Evolutionary conservation across 2,113 vertebrate species (phyloP), one percentile per base, ranked within the genome.

Genomic region (Pelmatolapia mariae): DNA sequence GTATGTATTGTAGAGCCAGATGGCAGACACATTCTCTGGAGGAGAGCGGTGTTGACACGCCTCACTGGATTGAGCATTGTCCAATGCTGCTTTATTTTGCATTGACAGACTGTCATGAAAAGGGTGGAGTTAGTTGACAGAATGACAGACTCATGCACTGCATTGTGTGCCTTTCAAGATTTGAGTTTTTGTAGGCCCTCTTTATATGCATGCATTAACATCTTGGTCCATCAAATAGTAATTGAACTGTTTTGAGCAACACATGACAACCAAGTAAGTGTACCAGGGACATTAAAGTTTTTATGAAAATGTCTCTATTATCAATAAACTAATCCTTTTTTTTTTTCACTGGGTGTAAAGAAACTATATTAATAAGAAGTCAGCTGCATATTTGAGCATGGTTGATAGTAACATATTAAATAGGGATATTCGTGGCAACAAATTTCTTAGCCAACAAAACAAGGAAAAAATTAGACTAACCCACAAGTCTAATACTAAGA

Each of bases 41-140:
- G 54, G 89, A 73, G 31, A 90, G 83, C 36, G 38, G 66, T 81
- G 68, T 66, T 78, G 89, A 81, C 89, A 85, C 8, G 86, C 79
- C 81, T 89, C 78, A 11, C 40, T 79, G 73, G 54, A 86, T 68
- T 82, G 45, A 88, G 82, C 40, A 84, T 15, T 47, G 12, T 61
- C 76, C 29, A 87, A 53, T 11, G 82, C 61, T 84, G 81, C 80
- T 91, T 36, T 36, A 68, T 86, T 89, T 86, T 54, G 38, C 90
- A 89, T 10, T 88, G 84, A 91, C 85, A 90, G 40, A 31, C 90
- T 93, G 89, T 92, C 86, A 89, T 18, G 63, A 90, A 92, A 85
- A 85, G 80, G 87, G 94, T 53, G 90, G 86, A 81, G 73, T 79
- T 83, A 26, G 76, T 31, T 90, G 89, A 94, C 88, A 91, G 83